phyloP scores from a whole-genome alignment of 2,797 vertebrate genomes.

The Champsocephalus esox region DNA sequence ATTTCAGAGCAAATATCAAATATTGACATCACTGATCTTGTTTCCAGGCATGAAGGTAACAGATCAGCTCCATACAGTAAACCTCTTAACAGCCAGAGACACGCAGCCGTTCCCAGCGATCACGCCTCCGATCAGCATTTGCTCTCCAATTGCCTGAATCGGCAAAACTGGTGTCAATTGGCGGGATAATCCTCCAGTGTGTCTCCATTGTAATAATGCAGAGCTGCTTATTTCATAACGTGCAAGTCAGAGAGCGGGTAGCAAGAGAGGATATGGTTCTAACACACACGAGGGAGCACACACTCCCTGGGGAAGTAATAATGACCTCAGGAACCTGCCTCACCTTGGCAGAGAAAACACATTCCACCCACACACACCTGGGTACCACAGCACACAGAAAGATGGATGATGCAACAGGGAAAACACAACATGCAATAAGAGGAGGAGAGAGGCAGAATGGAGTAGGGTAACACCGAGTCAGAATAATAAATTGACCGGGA shows the following conservation, averaged over 20 bases:
- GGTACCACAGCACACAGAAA: constrained; percentile 40
- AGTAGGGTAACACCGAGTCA: constrained; percentile 21
- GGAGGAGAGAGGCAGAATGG: constrained; percentile 4
- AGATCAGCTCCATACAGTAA: constrained; percentile 15
- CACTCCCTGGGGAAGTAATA: constrained; percentile 41
- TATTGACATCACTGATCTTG: neutral
- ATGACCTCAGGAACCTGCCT: constrained; percentile 39
- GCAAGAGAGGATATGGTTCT: constrained; percentile 30
- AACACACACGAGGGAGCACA: constrained; percentile 26
- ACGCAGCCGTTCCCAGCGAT: constrained; percentile 8
- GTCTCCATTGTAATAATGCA: constrained; percentile 46
- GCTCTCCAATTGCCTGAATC: constrained; percentile 43
- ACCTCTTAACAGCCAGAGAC: constrained; percentile 14
- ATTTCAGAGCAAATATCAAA: neutral
- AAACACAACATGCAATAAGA: constrained; percentile 60
- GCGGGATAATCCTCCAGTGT: constrained; percentile 32
- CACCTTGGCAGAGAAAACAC: constrained; percentile 3
- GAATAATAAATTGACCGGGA: constrained; percentile 41
- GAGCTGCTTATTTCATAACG: constrained; percentile 22
- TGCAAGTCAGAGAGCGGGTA: neutral
- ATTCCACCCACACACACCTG: constrained; percentile 41
- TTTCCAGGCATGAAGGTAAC: constrained; percentile 19
- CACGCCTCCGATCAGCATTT: constrained; percentile 23
- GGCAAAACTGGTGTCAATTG: constrained; percentile 47
- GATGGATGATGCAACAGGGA: constrained; percentile 68